phyloP scores from a whole-genome alignment of 2,888 invertebrate genomes.

The Dasysyrphus albostriatus region DNA sequence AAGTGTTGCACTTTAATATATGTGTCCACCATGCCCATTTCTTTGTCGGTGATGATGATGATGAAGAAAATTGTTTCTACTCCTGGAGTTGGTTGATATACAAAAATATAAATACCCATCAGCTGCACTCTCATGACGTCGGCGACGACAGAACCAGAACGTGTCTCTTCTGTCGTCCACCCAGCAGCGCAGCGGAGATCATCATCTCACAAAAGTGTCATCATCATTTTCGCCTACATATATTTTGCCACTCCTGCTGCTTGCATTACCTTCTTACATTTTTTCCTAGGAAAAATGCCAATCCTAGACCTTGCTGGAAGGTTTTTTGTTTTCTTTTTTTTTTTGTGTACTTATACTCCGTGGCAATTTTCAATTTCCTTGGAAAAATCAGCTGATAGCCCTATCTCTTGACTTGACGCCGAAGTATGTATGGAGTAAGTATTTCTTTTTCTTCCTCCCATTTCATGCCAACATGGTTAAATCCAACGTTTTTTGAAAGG shows the following conservation, averaged over 20 bases:
- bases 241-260: constrained; percentile 38
- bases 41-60: constrained; percentile 60
- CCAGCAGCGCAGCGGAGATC: constrained; percentile 36
- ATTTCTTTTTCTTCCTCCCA: constrained; percentile 4
- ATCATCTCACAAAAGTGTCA: constrained; percentile 57
- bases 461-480: background rate
- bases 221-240: constrained; percentile 13
- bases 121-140: constrained; percentile 29
- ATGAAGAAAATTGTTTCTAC: constrained; percentile 14
- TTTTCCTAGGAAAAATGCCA: constrained; percentile 50
- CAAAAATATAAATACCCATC: constrained; percentile 26
- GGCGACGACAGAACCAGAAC: constrained; percentile 36
- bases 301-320: constrained; percentile 61
- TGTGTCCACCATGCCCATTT: constrained; percentile 36
- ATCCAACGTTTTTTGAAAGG: background rate
- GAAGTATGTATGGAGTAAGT: background rate
- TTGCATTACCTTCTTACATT: constrained; percentile 10
- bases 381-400: constrained; percentile 69
- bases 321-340: background rate
- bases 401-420: constrained; percentile 18
- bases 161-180: constrained; percentile 43
- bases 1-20: constrained; percentile 32
- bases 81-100: background rate
- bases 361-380: constrained; percentile 60
- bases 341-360: background rate